Conservation (phyloP, 2,888 invertebrate species). For the Callimorpha dominula region DNA sequence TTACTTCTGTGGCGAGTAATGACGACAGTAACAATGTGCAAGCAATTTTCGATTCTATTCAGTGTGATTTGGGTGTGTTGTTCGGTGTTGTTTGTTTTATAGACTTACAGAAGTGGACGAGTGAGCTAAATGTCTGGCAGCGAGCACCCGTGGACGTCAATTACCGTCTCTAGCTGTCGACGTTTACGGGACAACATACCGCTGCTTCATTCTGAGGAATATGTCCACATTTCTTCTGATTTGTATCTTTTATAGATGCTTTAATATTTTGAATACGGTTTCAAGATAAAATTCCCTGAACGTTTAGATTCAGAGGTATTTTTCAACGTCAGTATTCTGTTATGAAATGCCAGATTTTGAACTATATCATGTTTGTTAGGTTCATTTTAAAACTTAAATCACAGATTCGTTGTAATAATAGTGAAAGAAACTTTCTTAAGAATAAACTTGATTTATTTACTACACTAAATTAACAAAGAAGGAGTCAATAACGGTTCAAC, state of each 20-base stretch:
- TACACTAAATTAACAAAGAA: no score
- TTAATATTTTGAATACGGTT: constrained; percentile 11
- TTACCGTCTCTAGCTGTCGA: constrained; percentile 74
- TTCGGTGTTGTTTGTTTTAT: constrained; percentile 36
- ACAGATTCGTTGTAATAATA: not conserved
- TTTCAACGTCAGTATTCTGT: not conserved
- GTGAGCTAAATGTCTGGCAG: constrained; percentile 74
- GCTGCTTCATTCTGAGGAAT: constrained; percentile 44
- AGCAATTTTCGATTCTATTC: constrained; percentile 52
- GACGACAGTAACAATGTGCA: constrained; percentile 65
- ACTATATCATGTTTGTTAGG: not conserved
- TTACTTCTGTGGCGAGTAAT: constrained; percentile 77
- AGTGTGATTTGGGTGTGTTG: constrained; percentile 35
- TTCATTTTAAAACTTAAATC: not conserved
- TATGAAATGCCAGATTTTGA: no score
- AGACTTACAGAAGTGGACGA: constrained; percentile 67
- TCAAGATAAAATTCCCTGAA: not conserved
- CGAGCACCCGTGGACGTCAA: constrained; percentile 76
- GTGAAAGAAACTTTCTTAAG: not conserved
- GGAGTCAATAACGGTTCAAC: no score
- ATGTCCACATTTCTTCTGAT: constrained; percentile 42
- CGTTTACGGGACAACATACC: constrained; percentile 56
- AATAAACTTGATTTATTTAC: not conserved
- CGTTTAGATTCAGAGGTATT: not conserved
- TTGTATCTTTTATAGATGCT: constrained; percentile 33